Evolutionary conservation across 2,888 invertebrate genomes (phyloP).

Genomic region (Aquatica leii): DNA sequence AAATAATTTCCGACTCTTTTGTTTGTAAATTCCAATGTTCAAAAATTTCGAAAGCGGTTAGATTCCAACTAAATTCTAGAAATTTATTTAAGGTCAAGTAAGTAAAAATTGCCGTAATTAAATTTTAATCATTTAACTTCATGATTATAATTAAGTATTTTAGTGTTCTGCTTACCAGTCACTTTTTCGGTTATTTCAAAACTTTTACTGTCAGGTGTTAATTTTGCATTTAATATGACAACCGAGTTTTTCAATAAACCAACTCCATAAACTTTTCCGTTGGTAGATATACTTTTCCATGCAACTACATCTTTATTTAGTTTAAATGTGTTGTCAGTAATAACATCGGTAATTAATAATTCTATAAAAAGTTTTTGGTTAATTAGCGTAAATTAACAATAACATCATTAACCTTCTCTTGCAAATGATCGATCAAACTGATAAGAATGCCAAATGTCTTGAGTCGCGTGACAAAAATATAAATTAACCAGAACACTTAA

Average conservation of each 20-base stretch:
- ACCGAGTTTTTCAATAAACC: conserved; percentile 43
- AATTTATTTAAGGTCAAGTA: neutral
- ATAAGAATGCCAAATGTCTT: conserved; percentile 53
- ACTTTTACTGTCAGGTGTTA: conserved; percentile 23
- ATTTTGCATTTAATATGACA: conserved; percentile 36
- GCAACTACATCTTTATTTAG: conserved; percentile 38
- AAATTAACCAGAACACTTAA: conserved; percentile 24
- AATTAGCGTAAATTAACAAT: neutral
- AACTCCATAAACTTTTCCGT: conserved; percentile 40
- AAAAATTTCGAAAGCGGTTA: conserved; percentile 46
- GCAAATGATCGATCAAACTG: conserved; percentile 53
- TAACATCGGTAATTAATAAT: conserved; percentile 43
- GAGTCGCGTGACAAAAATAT: conserved; percentile 2
- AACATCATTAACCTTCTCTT: conserved; percentile 57
- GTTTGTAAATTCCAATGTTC: conserved; percentile 41
- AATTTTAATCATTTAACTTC: neutral
- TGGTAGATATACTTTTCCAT: conserved; percentile 45
- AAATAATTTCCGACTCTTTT: conserved; percentile 40
- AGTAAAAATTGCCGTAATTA: too few relatives aligned
- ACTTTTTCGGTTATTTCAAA: conserved; percentile 11
- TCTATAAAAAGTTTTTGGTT: conserved; percentile 38
- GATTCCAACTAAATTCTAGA: conserved; percentile 34
- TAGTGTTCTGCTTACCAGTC: conserved; percentile 11
- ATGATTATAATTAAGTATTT: neutral
- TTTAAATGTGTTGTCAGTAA: conserved; percentile 42